These are phyloP conservation scores for Pseudobourletiella spinata DNA, from an alignment of 1,140 invertebrate species.

Conservation along the genomic window DNA sequence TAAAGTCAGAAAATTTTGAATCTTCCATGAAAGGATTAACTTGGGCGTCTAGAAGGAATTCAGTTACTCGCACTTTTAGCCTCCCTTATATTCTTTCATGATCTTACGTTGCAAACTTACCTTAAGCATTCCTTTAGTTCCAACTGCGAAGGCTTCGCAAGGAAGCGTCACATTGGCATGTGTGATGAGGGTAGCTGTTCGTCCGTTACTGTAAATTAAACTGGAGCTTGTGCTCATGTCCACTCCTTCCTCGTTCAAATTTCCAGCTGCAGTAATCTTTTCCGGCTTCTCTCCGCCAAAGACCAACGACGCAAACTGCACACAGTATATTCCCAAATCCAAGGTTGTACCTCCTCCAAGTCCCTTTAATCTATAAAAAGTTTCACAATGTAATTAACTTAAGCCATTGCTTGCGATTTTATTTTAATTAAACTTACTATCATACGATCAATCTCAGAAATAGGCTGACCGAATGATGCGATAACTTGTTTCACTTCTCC, in stretches of 20 bases:
- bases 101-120: too few relatives aligned
- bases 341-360: slow-evolving; percentile 56
- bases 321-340: slow-evolving; percentile 71
- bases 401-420: not conserved
- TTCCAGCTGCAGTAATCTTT: slow-evolving; percentile 51
- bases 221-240: slow-evolving; percentile 56
- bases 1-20: too few relatives aligned
- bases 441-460: slow-evolving; percentile 50
- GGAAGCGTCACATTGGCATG: slow-evolving; percentile 47
- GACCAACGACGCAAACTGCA: slow-evolving; percentile 63
- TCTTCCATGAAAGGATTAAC: too few relatives aligned
- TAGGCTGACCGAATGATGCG: slow-evolving; percentile 55
- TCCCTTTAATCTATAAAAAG: not conserved
- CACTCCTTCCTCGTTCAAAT: slow-evolving; percentile 56
- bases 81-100: too few relatives aligned
- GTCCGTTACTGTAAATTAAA: slow-evolving; percentile 53
- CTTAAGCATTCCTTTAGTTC: slow-evolving; percentile 56
- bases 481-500: slow-evolving; percentile 62
- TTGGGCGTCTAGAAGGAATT: too few relatives aligned
- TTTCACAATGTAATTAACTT: not conserved
- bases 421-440: slow-evolving; percentile 43
- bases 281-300: slow-evolving; percentile 54
- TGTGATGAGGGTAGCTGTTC: slow-evolving; percentile 54
- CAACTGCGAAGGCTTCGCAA: slow-evolving; percentile 56
- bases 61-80: too few relatives aligned